These are phyloP conservation scores for Micronycteris hirsuta DNA, from an alignment of 2,113 vertebrate genomes.

Conservation along the genomic window DNA sequence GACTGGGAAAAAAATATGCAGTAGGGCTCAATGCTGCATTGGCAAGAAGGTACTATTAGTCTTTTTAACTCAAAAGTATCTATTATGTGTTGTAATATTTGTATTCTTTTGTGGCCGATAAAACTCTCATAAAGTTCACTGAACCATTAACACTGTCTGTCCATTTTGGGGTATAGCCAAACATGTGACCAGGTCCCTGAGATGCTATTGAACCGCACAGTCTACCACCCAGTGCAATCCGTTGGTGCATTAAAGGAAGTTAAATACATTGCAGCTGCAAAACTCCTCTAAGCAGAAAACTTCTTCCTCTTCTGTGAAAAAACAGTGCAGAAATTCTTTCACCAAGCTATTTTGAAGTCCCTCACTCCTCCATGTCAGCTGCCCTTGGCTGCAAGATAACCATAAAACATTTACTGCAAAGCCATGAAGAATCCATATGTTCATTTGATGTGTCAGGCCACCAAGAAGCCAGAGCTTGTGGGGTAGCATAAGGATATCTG, in stretches of 20 bases:
- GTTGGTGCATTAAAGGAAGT: background rate
- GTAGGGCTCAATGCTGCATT: background rate
- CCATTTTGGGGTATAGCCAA: background rate
- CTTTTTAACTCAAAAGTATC: conserved; percentile 28
- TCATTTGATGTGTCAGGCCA: conserved; percentile 82
- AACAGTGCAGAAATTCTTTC: conserved; percentile 62
- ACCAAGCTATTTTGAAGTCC: conserved; percentile 68
- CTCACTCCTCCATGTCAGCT: conserved; percentile 67
- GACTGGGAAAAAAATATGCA: background rate
- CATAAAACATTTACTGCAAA: conserved; percentile 82
- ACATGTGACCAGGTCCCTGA: background rate
- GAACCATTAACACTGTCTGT: conserved; percentile 19
- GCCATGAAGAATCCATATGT: conserved; percentile 87
- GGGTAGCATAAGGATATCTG: conserved; percentile 87
- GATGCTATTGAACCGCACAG: background rate
- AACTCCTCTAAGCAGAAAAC: background rate
- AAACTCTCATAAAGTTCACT: background rate
- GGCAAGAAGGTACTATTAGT: background rate
- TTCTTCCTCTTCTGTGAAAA: conserved; percentile 31
- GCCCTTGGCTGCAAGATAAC: conserved; percentile 79
- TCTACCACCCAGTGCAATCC: background rate
- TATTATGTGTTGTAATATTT: background rate
- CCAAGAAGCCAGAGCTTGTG: conserved; percentile 84
- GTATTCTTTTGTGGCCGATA: background rate
- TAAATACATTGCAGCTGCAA: conserved; percentile 1